Base-by-base conservation (phyloP, 2,113 vertebrate species). In the Nettapus auritus region DNA sequence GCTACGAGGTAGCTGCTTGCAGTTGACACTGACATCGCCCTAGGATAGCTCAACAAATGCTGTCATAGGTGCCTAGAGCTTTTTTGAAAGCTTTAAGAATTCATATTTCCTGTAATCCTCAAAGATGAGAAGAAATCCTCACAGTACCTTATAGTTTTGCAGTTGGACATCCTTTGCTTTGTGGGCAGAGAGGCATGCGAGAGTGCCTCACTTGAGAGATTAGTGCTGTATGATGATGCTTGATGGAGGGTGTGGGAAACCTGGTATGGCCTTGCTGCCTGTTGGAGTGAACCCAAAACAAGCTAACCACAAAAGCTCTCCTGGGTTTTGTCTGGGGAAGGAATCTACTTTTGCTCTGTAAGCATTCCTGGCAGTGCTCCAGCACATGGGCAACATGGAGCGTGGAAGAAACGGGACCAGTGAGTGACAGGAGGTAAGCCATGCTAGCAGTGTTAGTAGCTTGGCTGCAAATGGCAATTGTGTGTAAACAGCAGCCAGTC, bases 271-370 rank as follows among this genome's bases (percentile, higher is more conserved):
- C 92, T 93, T 56, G 28, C 56, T 57, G 90, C 46, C 60, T 71
- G 19, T 62, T 95, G 86, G 92, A 93, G 53, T 2, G 1, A 94
- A 71, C 52, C 88, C 90, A 94, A 80, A 95, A 78, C 38, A 56
- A 3, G 86, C 42, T 90, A 86, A 94, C 88, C 83, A 60, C 86
- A 94, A 88, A 92, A 88, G 69, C 86, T 53, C 95, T 92, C 94
- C 48, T 84, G 92, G 80, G 88, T 33, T 88, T 96, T 88, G 73
- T 63, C 46, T 84, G 31, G 68, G 60, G 76, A 74, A 84, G 80
- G 80, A 93, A 75, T 86, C 60, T 78, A 86, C 64, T 83, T 93
- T 40, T 53, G 68, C 56, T 81, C 60, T 8, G n/a, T 63, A 83
- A 75, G 73, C 69, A 56, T 11, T 34, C 38, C 53, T 88, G 88